Evolutionary conservation across 92 coral and sea anemone genomes (phyloP).

Genomic region (Zoanthus sociatus): DNA sequence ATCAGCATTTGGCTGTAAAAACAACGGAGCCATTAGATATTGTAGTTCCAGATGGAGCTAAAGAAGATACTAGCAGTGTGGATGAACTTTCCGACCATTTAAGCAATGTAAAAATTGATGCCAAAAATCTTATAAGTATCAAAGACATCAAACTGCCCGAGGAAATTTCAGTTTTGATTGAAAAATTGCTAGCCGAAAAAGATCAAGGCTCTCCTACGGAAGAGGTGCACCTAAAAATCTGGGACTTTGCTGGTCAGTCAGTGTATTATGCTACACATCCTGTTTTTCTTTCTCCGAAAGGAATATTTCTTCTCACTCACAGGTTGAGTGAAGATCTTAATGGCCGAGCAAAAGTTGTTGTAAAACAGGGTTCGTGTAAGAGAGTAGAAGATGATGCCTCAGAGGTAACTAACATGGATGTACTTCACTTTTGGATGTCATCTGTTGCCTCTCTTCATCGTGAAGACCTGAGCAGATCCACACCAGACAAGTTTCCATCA

Average conservation of each 20-base stretch:
- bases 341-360: conserved; percentile 13
- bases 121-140: background rate
- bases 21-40: background rate
- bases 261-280: conserved; percentile 27
- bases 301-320: too few relatives aligned
- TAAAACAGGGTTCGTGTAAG: background rate
- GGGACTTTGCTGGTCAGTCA: conserved; percentile 47
- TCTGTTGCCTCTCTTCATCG: conserved; percentile 11
- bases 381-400: conserved; percentile 9
- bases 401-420: conserved; percentile 36
- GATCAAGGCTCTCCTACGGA: background rate
- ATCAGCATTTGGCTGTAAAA: background rate
- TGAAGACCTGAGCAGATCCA: background rate
- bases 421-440: background rate
- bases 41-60: background rate
- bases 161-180: background rate
- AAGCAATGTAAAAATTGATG: background rate
- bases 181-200: conserved; percentile 2
- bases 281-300: too few relatives aligned
- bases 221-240: conserved; percentile 7
- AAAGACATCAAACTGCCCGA: conserved; percentile 3
- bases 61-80: background rate
- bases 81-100: background rate
- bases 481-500: background rate
- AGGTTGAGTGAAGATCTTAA: background rate